phyloP scores from a whole-genome alignment of 2,888 invertebrate genomes.

The Adela reaumurella region DNA sequence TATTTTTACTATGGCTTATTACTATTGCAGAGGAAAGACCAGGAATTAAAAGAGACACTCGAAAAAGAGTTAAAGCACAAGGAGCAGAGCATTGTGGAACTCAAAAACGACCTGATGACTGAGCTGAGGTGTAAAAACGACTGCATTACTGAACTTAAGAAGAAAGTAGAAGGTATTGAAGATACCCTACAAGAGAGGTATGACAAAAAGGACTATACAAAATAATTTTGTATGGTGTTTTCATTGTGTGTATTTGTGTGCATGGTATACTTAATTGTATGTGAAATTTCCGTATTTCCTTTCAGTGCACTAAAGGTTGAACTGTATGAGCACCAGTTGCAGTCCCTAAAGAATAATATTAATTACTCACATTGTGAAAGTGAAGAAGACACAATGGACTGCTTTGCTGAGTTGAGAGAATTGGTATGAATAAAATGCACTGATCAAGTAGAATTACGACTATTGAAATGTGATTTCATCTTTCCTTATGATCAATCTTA shows the following conservation, averaged over 20 bases:
- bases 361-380: not conserved
- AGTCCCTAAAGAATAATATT: slow-evolving; percentile 20
- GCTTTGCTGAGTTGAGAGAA: not conserved
- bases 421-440: not conserved
- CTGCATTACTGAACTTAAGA: slow-evolving; percentile 26
- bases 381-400: not conserved
- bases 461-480: no score
- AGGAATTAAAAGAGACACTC: slow-evolving; percentile 21
- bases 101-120: not conserved
- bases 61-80: slow-evolving; percentile 21
- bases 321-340: slow-evolving; percentile 30
- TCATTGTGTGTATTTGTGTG: no score
- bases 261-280: no score
- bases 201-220: no score
- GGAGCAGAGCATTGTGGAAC: slow-evolving; percentile 1
- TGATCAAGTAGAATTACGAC: no score
- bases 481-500: no score
- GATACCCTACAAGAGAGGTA: slow-evolving; percentile 29
- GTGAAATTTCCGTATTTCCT: no score
- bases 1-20: no score
- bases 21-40: no score
- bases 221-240: no score
- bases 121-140: slow-evolving; percentile 25
- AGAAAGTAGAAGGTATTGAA: slow-evolving; percentile 22
- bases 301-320: slow-evolving; percentile 32